phyloP scores from a whole-genome alignment of 92 coral and sea anemone species.

The Hydrozoanthus gracilis region DNA sequence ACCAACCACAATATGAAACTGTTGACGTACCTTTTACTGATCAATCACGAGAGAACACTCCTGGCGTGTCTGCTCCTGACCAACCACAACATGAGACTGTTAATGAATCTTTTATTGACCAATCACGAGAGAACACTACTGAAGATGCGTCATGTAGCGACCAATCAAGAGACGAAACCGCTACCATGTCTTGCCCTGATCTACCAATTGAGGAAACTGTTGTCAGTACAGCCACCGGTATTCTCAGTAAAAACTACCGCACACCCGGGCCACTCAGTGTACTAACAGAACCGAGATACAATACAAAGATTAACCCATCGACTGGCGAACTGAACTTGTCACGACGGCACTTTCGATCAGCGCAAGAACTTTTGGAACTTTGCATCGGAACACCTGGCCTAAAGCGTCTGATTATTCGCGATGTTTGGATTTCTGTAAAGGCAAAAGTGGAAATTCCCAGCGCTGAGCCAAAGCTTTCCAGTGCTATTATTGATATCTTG shows the following conservation, averaged over 20 bases:
- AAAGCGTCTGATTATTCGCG: slow-evolving; percentile 21
- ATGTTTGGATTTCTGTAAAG: slow-evolving; percentile 31
- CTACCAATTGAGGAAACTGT: too few species aligned
- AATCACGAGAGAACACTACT: background rate
- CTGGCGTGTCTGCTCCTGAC: background rate
- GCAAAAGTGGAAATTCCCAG: background rate
- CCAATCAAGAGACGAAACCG: too few species aligned
- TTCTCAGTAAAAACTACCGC: too few species aligned
- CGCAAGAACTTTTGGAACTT: slow-evolving; percentile 19
- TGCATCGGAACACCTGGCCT: slow-evolving; percentile 20
- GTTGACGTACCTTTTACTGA: too few species aligned
- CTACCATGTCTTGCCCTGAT: too few species aligned
- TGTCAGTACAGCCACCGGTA: too few species aligned
- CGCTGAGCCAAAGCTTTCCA: background rate
- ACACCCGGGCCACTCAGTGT: too few species aligned
- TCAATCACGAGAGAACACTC: background rate
- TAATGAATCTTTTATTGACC: too few species aligned
- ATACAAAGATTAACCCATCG: background rate
- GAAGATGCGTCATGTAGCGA: background rate
- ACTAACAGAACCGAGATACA: background rate
- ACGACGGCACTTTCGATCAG: slow-evolving; percentile 9
- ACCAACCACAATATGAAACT: background rate
- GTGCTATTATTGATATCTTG: background rate
- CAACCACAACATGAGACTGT: background rate
- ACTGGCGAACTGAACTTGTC: slow-evolving; percentile 23